These are phyloP conservation scores for Pollenia amentaria DNA, from an alignment of 2,888 invertebrate species.

Conservation along the genomic window DNA sequence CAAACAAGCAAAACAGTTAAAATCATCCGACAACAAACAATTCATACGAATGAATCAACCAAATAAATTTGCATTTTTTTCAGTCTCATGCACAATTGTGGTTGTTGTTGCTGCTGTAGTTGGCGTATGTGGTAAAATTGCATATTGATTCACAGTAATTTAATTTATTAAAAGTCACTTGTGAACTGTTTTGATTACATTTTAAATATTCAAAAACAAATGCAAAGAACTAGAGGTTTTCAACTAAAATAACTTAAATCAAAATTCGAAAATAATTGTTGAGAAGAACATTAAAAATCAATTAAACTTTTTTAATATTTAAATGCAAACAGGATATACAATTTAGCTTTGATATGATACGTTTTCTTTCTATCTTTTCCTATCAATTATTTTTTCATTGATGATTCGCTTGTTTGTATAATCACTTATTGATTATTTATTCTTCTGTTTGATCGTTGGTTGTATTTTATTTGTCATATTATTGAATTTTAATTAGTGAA, in stretches of 20 bases:
- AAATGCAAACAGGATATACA: background rate
- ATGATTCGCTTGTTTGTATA: conserved; percentile 2
- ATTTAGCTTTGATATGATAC: background rate
- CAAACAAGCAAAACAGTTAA: conserved; percentile 21
- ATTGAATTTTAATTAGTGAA: conserved; percentile 57
- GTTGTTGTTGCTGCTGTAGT: background rate
- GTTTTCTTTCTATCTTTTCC: background rate
- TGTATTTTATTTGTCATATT: conserved; percentile 18
- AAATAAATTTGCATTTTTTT: background rate
- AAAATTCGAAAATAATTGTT: too few species aligned
- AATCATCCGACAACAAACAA: conserved; percentile 37
- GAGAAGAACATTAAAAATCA: conserved; percentile 4
- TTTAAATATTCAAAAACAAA: too few species aligned
- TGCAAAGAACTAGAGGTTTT: too few species aligned
- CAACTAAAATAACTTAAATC: too few species aligned
- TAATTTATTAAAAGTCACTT: conserved; percentile 16
- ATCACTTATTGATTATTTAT: conserved; percentile 20
- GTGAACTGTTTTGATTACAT: background rate
- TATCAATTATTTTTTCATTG: conserved; percentile 10
- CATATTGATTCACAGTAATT: conserved; percentile 19
- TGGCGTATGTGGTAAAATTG: conserved; percentile 5
- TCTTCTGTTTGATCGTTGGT: background rate
- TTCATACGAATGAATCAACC: conserved; percentile 4
- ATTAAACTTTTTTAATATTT: background rate
- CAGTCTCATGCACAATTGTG: background rate